Evolutionary conservation across 1,140 invertebrate genomes (phyloP), one percentile per base, ranked within the genome.

Genomic region (Lethocerus indicus): DNA sequence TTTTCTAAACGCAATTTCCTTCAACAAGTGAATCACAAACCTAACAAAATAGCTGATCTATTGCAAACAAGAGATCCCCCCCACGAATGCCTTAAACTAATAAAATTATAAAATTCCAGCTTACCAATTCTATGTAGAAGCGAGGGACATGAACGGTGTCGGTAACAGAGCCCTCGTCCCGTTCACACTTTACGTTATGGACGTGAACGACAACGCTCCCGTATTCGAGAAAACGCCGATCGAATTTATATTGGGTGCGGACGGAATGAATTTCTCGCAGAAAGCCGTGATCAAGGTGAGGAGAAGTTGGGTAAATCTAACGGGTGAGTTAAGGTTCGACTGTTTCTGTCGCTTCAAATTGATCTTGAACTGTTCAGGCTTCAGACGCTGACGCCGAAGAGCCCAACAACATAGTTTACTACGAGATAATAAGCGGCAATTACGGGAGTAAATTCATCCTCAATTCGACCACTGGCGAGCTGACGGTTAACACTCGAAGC

Each of bases 131-230:
- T 76, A 76, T 51, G 76, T 91, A 21, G 84, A 90, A 68, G 89
- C 88, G 23, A 72, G 79, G 56, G 89, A 93, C 64, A 82, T 83
- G 61, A 76, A 82, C 56, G 86, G 87, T 18, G 71, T 74, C 55
- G 88, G 87, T 24, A 75, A 85, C 56, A 73, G 71, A 49, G 77
- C 80, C 16, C 72, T 70, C 28, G 79, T 83, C 46, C 73, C 75
- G 49, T 71, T 91, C 39, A 72, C 80, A 47, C 74, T 88, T 53
- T 76, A 78, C 63, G 66, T 88, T 40, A 63, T 84, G 50, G 87
- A 91, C 65, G 78, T 89, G 16, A 93, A 93, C 64, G 89, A 93
- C 61, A 81, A 92, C 62, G 71, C 75, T 39, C 89, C 89, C 16
- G 67, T 76, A 45, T 94, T 93, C 58, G 78, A 85, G 49, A 79